Evolutionary conservation across 2,113 vertebrate species (phyloP), one percentile per base, ranked within the genome.

Genomic region (Chloebia gouldiae): DNA sequence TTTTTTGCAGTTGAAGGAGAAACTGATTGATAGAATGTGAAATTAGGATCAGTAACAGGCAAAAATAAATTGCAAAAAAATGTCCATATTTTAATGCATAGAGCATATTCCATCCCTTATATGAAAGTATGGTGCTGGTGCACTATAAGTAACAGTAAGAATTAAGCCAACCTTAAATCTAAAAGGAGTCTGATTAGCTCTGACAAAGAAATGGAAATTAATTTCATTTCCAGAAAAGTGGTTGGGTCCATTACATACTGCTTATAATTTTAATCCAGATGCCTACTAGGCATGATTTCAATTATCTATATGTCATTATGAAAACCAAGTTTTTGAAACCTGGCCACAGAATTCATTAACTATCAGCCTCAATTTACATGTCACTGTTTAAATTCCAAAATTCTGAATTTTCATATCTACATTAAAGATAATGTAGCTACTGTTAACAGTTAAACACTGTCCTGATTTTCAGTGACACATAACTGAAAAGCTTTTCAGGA

Each of bases 1-100:
- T 96, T 86, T 64, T 84, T 86, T 81, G 69, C 80, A 89, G 69
- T 4, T 83, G 91, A 95, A 83, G 44, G 72, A 92, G 44, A 88
- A 95, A 92, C 23, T 64, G 93, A 88, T 53, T 73, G 84, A 91
- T 71, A 93, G 72, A 93, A 93, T 86, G 60, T 78, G 82, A 95
- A 95, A 93, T 50, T 30, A 86, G 64, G 50, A 93, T 57, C 42
- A 70, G 76, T 54, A 94, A 90, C 39, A 86, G 63, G 71, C 59
- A 90, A 92, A 95, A 90, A 47, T 16, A 90, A 88, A 77, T 47
- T n/a, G 35, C 4, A 22, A 37, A 75, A 60, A 80, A 76, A 72
- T 11, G 11, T 44, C 24, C 49, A 17, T 27, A 56, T 75, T 81
- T 90, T 59, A 88, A 90, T 24, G 28, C 2, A 2, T 3, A 66